phyloP scores from a whole-genome alignment of 92 coral and sea anemone species.

The Zoanthus gigantus region DNA sequence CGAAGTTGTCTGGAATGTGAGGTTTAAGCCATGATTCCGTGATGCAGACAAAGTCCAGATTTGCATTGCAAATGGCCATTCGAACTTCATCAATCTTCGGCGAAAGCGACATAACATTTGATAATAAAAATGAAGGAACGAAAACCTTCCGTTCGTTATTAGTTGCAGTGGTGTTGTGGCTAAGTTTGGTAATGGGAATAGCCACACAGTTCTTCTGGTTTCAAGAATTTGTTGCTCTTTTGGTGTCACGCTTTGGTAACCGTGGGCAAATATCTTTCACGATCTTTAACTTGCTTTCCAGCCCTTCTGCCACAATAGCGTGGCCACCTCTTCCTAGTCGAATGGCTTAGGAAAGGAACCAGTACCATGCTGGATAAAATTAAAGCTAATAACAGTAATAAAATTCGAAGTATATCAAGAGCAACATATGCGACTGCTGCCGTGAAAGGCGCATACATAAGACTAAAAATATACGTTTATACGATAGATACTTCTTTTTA shows the following conservation, averaged over 20 bases:
- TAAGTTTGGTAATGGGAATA: neutral
- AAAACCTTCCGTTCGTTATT: neutral
- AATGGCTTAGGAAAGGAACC: neutral
- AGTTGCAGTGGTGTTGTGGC: neutral
- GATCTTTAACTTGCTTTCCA: neutral
- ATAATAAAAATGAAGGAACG: no score
- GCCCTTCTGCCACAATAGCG: neutral
- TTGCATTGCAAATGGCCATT: constrained; percentile 25
- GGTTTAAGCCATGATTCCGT: constrained; percentile 3
- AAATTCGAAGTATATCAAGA: neutral
- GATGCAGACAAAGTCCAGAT: constrained; percentile 2
- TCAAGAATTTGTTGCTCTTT: no score
- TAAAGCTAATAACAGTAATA: no score
- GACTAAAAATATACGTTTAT: no score
- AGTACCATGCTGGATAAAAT: neutral
- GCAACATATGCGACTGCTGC: neutral
- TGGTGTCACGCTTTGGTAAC: neutral
- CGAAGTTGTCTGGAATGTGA: neutral
- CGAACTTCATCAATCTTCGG: constrained; percentile 23
- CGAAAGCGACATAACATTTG: constrained; percentile 19
- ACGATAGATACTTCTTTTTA: no score
- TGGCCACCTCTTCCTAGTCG: neutral
- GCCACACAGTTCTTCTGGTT: no score
- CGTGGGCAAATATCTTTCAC: neutral
- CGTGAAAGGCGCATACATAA: neutral